phyloP scores from a whole-genome alignment of 1,140 invertebrate species.

The Pantala flavescens region DNA sequence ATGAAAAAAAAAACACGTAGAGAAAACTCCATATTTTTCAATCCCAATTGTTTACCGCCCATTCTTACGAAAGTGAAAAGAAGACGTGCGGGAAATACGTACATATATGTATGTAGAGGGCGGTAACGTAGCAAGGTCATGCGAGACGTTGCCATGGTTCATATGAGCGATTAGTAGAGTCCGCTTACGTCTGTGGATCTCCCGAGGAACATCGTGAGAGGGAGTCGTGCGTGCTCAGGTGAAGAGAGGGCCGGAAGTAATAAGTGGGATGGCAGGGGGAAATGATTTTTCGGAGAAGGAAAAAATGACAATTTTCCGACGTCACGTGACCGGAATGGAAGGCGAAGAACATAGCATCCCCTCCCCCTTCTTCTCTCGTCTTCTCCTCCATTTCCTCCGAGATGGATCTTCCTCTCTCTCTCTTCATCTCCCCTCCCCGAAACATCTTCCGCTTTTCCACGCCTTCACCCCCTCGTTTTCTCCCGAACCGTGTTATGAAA shows the following conservation, averaged over 20 bases:
- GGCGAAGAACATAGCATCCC: background rate
- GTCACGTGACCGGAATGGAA: background rate
- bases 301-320: conserved; percentile 10
- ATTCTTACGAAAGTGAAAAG: no score
- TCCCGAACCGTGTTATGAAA: no score
- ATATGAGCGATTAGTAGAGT: no score
- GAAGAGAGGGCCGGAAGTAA: background rate
- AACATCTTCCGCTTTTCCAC: background rate
- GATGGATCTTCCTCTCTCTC: background rate
- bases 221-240: background rate
- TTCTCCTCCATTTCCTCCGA: background rate
- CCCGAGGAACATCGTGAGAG: no score
- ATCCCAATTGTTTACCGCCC: no score
- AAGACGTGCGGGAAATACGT: no score
- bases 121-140: no score
- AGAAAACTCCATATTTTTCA: no score
- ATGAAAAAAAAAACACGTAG: no score
- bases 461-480: background rate
- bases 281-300: conserved; percentile 6
- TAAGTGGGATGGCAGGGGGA: background rate
- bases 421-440: background rate
- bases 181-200: no score
- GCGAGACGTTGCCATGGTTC: no score
- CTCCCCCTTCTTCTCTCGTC: background rate
- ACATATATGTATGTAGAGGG: no score